These are phyloP conservation scores for Dinomys branickii DNA, from an alignment of 2,113 vertebrate species.

Conservation along the genomic window DNA sequence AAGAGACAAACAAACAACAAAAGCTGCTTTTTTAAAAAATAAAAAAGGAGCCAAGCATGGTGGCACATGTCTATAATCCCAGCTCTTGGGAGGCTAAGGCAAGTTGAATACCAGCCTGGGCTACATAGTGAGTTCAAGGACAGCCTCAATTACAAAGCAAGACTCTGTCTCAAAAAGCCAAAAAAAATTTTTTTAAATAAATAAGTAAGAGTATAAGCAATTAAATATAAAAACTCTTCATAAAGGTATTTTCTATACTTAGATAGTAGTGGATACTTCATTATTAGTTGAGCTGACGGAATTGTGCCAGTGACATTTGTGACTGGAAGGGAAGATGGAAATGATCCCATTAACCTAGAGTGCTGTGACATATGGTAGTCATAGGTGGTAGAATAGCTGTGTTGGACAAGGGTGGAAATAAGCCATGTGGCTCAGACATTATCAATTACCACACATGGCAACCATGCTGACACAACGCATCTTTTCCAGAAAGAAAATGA, in stretches of 20 bases:
- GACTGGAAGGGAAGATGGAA: slow-evolving; percentile 83
- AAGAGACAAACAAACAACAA: background rate
- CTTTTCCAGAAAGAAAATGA: slow-evolving; percentile 80
- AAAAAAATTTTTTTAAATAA: slow-evolving; percentile 26
- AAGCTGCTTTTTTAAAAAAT: slow-evolving; percentile 79
- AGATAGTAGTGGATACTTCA: slow-evolving; percentile 64
- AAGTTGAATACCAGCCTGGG: background rate
- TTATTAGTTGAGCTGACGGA: slow-evolving; percentile 78
- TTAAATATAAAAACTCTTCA: slow-evolving; percentile 71
- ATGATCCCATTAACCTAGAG: slow-evolving; percentile 77
- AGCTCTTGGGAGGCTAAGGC: background rate
- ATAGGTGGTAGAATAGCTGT: slow-evolving; percentile 81
- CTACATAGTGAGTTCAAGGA: background rate
- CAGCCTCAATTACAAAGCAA: background rate
- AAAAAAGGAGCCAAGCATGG: background rate
- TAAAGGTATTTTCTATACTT: slow-evolving; percentile 66
- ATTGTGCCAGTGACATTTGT: slow-evolving; percentile 82
- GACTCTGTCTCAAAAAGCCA: slow-evolving; percentile 13
- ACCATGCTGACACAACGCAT: slow-evolving; percentile 73
- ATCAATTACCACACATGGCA: slow-evolving; percentile 80
- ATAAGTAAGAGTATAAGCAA: slow-evolving; percentile 37
- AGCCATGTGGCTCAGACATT: slow-evolving; percentile 77
- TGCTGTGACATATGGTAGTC: slow-evolving; percentile 76
- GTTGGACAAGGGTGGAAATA: slow-evolving; percentile 72
- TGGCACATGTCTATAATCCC: background rate